Conservation (phyloP, 2,888 invertebrate genomes). For the Rhogogaster chlorosoma region DNA sequence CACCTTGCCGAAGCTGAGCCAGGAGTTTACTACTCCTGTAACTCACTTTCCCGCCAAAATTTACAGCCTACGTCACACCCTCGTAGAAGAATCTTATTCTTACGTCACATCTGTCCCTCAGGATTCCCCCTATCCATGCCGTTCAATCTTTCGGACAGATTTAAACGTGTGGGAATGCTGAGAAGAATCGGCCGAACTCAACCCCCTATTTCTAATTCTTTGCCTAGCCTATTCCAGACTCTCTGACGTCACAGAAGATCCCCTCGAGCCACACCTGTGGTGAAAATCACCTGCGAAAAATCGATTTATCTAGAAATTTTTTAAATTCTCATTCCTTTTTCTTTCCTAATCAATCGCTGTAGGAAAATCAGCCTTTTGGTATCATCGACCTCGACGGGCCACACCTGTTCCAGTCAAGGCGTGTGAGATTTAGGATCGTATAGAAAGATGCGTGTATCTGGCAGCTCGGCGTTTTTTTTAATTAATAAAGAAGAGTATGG, state of each 20-base stretch:
- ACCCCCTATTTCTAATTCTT: not conserved
- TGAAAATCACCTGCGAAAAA: not conserved
- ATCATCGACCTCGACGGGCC: not conserved
- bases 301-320: not conserved
- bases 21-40: not conserved
- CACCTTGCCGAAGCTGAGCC: conserved; percentile 24
- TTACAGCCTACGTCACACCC: conserved; percentile 47
- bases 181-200: not conserved
- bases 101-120: conserved; percentile 40
- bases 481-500: not conserved
- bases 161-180: conserved; percentile 1
- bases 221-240: not conserved
- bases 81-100: conserved; percentile 20
- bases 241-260: conserved; percentile 3
- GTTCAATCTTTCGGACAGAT: not conserved
- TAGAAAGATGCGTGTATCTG: not conserved
- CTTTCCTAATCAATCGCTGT: not conserved
- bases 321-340: not conserved
- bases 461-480: not conserved
- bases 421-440: not conserved
- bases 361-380: not conserved
- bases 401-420: not conserved
- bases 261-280: not conserved
- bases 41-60: conserved; percentile 38
- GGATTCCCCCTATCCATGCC: not conserved